A percentile compares a stretch with the other conserved stretches of the same genome.
Evolutionary conservation across 1,140 invertebrate genomes (phyloP).

Genomic region (Ceratina japonica): DNA sequence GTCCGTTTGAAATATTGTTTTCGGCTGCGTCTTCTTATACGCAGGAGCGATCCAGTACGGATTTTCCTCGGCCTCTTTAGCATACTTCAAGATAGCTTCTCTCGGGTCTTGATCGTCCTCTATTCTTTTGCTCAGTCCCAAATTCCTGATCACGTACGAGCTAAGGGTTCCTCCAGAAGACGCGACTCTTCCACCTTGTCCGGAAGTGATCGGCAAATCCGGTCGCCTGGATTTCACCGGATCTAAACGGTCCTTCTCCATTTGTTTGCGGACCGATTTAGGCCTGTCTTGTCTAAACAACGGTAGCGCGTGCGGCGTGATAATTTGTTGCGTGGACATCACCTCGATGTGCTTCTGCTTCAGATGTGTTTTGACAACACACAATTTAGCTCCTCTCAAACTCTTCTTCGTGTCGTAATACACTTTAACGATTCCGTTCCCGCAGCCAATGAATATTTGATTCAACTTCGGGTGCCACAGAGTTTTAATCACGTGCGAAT

Average conservation of each 20-base stretch:
- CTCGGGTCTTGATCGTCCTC: slow-evolving; percentile 98
- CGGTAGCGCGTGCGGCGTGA: slow-evolving; percentile 97
- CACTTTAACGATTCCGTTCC: slow-evolving; percentile 93
- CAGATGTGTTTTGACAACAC: slow-evolving; percentile 89
- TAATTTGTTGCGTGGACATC: slow-evolving; percentile 95
- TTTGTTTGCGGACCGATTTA: slow-evolving; percentile 92
- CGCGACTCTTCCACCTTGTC: slow-evolving; percentile 93
- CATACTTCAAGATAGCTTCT: slow-evolving; percentile 97
- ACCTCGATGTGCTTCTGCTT: slow-evolving; percentile 92
- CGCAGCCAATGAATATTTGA: slow-evolving; percentile 96
- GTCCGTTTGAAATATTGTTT: slow-evolving; percentile 85
- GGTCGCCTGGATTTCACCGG: slow-evolving; percentile 95
- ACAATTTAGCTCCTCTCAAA: slow-evolving; percentile 94
- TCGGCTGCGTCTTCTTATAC: slow-evolving; percentile 91
- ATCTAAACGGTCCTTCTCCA: slow-evolving; percentile 95
- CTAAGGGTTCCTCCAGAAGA: slow-evolving; percentile 97
- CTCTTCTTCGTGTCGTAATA: slow-evolving; percentile 94
- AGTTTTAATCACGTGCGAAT: slow-evolving; percentile 92
- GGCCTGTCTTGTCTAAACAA: slow-evolving; percentile 96
- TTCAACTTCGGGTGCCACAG: slow-evolving; percentile 98
- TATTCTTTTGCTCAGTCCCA: slow-evolving; percentile 95
- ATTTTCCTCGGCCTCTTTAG: slow-evolving; percentile 97
- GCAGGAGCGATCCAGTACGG: slow-evolving; percentile 98
- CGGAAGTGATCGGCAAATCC: slow-evolving; percentile 96
- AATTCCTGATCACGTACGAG: slow-evolving; percentile 97